phyloP scores from a whole-genome alignment of 2,113 vertebrate species.

The Myrmophylax atrothorax region DNA sequence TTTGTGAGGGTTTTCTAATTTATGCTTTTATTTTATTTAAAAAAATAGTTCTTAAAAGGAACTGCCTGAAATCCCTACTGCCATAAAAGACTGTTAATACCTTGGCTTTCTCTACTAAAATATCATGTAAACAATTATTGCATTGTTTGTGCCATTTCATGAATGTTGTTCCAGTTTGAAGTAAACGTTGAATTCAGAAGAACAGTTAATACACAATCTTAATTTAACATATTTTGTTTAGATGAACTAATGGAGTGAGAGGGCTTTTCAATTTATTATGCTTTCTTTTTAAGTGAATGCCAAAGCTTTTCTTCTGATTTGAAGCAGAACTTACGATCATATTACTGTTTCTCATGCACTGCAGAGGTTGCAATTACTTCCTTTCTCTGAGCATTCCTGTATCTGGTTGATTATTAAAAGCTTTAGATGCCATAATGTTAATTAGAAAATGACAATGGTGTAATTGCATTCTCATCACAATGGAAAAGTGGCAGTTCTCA shows the following conservation, averaged over 20 bases:
- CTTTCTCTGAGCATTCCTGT: background rate
- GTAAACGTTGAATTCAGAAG: slow-evolving; percentile 20
- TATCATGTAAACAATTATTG: slow-evolving; percentile 37
- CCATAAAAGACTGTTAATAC: slow-evolving; percentile 25
- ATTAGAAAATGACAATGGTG: background rate
- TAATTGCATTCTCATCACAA: background rate
- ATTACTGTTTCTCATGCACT: background rate
- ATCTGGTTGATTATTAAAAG: slow-evolving; percentile 12
- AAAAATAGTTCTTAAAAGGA: background rate
- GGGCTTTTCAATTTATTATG: slow-evolving; percentile 20
- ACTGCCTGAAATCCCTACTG: background rate
- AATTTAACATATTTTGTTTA: slow-evolving; percentile 46
- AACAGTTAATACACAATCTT: slow-evolving; percentile 47
- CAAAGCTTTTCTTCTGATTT: slow-evolving; percentile 21
- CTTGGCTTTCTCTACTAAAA: slow-evolving; percentile 35
- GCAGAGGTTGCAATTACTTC: slow-evolving; percentile 1
- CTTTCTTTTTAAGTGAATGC: slow-evolving; percentile 1
- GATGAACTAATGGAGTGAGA: slow-evolving; percentile 40
- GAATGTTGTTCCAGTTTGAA: slow-evolving; percentile 37
- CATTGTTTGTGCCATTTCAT: slow-evolving; percentile 8
- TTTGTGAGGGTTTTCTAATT: slow-evolving; percentile 41
- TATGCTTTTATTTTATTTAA: background rate
- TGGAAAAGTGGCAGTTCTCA: background rate
- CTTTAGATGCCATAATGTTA: background rate
- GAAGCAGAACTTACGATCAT: background rate